Base-by-base conservation (phyloP, 2,888 invertebrate genomes). In the Oscheius sp. region DNA sequence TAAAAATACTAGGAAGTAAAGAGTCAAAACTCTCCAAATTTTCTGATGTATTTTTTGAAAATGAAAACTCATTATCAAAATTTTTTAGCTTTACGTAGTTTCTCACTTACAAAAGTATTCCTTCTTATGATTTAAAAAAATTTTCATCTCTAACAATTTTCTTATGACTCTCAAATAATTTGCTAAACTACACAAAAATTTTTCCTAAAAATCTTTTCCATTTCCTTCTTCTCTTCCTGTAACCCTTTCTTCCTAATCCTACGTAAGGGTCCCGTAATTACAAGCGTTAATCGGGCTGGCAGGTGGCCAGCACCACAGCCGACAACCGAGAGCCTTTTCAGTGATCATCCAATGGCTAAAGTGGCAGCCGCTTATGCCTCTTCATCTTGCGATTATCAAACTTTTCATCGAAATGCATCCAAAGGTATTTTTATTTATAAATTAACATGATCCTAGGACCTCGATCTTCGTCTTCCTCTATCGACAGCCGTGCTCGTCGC, bases 321-420 rank as follows among this genome's bases (percentile, higher is more conserved):
- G 54, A 32, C 54, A 54, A 36, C 33, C 54, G 54, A 49, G 6
- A 5, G 49, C 51, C 28, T 4, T 61, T 72, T 63, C 68, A 74
- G 72, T 20, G 69, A 73, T 64, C 73, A 66, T 63, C 70, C 70
- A 91, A 92, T 75, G 93, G 93, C 86, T 92, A 59, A 59, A 44
- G 59, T 59, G 14, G 93, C 41, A 78, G 80, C 69, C 74, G 63
- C 72, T 75, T 64, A 70, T 66, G 63, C 70, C 36, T 69, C 68
- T 59, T 28, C 56, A 30, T 72, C 66, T 36, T 59, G 59, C n/a
- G 70, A 70, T 41, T 70, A 70, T 22, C 57, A 71, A 26, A 51
- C 68, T 8, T 70, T 70, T 30, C 26, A 38, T 20, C 26, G 69
- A 28, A 59, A 45, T 36, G 54, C 32, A 17, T n/a, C 30, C 50